Conservation (phyloP, 2,113 vertebrate species). For the Cathartes aura region DNA sequence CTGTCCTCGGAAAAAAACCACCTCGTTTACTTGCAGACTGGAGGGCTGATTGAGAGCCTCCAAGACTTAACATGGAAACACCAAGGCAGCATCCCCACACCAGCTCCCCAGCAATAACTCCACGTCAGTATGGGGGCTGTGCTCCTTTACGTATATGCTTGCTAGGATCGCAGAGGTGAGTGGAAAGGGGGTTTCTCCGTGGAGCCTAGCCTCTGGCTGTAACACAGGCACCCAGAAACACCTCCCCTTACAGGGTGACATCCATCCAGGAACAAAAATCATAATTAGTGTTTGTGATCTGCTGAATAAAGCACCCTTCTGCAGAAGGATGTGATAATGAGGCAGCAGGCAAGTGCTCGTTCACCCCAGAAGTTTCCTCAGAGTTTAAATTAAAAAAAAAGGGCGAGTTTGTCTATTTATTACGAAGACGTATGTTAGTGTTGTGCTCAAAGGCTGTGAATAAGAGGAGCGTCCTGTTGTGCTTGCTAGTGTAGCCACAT, state of each 20-base stretch:
- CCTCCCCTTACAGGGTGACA: not conserved
- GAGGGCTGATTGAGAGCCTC: not conserved
- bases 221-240: not conserved
- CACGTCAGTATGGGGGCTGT: fast-evolving
- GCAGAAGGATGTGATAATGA: not conserved
- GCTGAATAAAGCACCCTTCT: not conserved
- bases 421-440: not conserved
- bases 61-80: not conserved
- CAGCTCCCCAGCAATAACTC: not conserved
- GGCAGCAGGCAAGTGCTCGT: not conserved
- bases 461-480: not conserved
- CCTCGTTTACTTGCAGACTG: not conserved
- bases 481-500: not conserved
- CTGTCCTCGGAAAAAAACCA: not conserved
- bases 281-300: not conserved
- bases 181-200: not conserved
- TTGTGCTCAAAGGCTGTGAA: not conserved
- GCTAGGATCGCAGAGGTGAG: not conserved
- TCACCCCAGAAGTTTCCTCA: not conserved
- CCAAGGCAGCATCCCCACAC: not conserved
- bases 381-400: not conserved
- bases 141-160: not conserved
- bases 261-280: not conserved
- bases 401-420: not conserved
- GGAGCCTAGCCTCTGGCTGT: not conserved